These are phyloP conservation scores for Pilophorus perplexus DNA, from an alignment of 2,888 invertebrate species.

Conservation along the genomic window DNA sequence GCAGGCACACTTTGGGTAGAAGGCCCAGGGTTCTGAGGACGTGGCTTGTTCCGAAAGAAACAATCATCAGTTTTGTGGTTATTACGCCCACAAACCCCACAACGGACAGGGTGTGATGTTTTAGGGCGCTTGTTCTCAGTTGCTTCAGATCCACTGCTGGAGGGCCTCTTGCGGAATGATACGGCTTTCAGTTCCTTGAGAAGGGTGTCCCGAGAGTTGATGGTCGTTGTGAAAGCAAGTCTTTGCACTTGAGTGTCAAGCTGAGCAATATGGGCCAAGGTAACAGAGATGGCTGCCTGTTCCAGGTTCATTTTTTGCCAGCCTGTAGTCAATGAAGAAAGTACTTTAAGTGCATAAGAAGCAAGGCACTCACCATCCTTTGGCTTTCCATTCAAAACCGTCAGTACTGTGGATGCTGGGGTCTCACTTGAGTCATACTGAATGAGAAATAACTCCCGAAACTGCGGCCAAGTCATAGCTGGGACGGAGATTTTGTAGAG, in stretches of 20 bases:
- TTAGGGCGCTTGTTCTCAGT: background rate
- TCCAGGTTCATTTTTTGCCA: background rate
- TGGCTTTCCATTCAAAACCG: background rate
- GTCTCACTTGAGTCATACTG: background rate
- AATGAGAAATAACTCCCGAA: background rate
- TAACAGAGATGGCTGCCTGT: background rate
- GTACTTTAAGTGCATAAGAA: background rate
- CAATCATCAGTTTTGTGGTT: background rate
- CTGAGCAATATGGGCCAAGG: background rate
- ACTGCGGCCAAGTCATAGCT: no score
- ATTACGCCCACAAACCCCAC: background rate
- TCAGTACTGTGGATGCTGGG: background rate
- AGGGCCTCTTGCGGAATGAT: background rate
- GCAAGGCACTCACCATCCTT: background rate
- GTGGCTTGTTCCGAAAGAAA: no score
- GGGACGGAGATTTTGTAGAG: no score
- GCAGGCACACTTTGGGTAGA: background rate
- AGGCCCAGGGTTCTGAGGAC: background rate
- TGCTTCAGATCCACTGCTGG: background rate
- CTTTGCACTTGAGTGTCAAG: background rate
- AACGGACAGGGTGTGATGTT: no score
- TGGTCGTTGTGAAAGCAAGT: no score
- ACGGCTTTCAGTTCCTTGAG: no score
- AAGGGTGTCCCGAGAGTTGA: no score
- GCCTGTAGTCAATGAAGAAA: background rate